These are phyloP conservation scores for Itoplectis maculator DNA, from an alignment of 2,888 invertebrate species.

Conservation along the genomic window DNA sequence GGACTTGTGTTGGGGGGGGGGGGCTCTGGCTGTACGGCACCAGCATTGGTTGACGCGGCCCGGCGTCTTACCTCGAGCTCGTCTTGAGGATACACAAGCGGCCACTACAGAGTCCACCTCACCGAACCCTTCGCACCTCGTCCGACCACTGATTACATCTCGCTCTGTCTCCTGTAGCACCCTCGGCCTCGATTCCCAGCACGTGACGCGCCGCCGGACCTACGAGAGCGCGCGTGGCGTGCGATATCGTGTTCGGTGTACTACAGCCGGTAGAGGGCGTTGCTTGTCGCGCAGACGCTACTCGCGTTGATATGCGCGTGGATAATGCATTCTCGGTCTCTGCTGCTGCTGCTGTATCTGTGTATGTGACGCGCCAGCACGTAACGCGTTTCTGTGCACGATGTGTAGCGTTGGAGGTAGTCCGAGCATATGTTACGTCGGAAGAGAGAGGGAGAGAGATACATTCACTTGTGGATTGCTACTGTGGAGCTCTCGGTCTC, in stretches of 20 bases:
- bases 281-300: slow-evolving; percentile 5
- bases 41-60: neutral
- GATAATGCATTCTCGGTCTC: slow-evolving; percentile 47
- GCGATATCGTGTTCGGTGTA: slow-evolving; percentile 48
- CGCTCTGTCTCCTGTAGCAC: slow-evolving; percentile 17
- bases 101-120: slow-evolving; percentile 15
- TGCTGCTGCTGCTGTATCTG: neutral
- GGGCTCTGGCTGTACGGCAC: neutral
- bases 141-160: slow-evolving; percentile 44
- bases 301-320: slow-evolving; percentile 48
- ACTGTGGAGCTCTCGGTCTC: neutral
- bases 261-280: slow-evolving; percentile 30
- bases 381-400: neutral
- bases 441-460: slow-evolving; percentile 32
- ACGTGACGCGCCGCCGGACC: slow-evolving; percentile 50
- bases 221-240: slow-evolving; percentile 52
- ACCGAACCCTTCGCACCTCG: slow-evolving; percentile 49
- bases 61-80: slow-evolving; percentile 36
- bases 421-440: slow-evolving; percentile 32
- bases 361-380: neutral
- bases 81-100: slow-evolving; percentile 10
- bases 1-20: slow-evolving; percentile 73
- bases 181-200: slow-evolving; percentile 58
- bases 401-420: neutral
- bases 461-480: slow-evolving; percentile 60